phyloP scores from a whole-genome alignment of 1,140 invertebrate species.

The Ruditapes philippinarum region DNA sequence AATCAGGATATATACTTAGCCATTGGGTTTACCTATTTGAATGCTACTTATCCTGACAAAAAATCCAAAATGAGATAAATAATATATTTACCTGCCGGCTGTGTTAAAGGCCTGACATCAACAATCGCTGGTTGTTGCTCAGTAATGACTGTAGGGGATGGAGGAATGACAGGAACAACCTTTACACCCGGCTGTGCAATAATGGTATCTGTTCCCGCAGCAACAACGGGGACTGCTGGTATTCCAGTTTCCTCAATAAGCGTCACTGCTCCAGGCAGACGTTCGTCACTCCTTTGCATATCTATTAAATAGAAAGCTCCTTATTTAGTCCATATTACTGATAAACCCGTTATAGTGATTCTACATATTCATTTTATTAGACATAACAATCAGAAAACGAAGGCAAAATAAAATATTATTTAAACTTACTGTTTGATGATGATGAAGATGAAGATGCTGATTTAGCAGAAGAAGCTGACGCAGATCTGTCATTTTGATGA shows the following conservation, averaged over 20 bases:
- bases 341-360: no score
- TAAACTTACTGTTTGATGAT: not conserved
- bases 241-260: constrained; percentile 14
- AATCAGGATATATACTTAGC: no score
- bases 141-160: not conserved
- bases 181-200: not conserved
- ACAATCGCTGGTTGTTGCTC: not conserved
- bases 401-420: no score
- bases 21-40: no score
- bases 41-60: no score
- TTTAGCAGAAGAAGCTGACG: not conserved
- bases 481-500: not conserved
- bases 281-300: not conserved
- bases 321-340: no score
- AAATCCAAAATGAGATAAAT: no score
- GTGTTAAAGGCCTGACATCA: not conserved
- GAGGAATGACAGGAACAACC: constrained; percentile 13
- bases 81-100: not conserved
- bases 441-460: not conserved
- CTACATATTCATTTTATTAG: no score
- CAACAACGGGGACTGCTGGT: constrained; percentile 25
- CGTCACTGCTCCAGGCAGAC: not conserved
- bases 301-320: no score
- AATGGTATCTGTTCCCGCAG: constrained; percentile 26
- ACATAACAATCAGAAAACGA: no score